Conservation (phyloP, 1,140 invertebrate species). For the Achroia grisella region DNA sequence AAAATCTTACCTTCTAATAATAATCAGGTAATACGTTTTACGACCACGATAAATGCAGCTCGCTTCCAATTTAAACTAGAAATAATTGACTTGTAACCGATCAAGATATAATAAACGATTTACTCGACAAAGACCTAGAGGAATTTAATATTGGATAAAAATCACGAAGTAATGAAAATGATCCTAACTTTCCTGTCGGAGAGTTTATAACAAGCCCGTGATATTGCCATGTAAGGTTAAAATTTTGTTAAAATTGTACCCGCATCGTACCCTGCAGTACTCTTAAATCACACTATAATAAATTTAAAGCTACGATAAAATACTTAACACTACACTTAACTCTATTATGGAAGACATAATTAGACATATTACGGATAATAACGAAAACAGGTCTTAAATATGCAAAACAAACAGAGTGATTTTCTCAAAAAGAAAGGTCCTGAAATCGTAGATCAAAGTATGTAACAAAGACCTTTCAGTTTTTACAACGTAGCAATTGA, state of each 20-base stretch:
- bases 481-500: too few species aligned
- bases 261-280: constrained; percentile 4
- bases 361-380: too few species aligned
- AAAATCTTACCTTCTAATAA: too few species aligned
- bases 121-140: constrained; percentile 18
- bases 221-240: constrained; percentile 2
- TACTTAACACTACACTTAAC: neutral
- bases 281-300: constrained; percentile 9
- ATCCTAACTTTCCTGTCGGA: constrained; percentile 41
- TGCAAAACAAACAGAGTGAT: too few species aligned
- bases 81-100: constrained; percentile 22
- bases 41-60: constrained; percentile 13
- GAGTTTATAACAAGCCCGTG: constrained; percentile 49
- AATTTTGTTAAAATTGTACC: constrained; percentile 9
- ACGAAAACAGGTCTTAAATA: too few species aligned
- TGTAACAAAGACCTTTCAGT: too few species aligned
- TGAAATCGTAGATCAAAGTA: too few species aligned
- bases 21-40: neutral
- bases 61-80: constrained; percentile 15
- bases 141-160: constrained; percentile 32
- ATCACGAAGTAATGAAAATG: constrained; percentile 42
- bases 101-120: constrained; percentile 30
- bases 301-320: constrained; percentile 11
- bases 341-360: too few species aligned
- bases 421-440: too few species aligned